Base-by-base conservation (phyloP, 2,888 invertebrate genomes). In the Syrphus vitripennis region DNA sequence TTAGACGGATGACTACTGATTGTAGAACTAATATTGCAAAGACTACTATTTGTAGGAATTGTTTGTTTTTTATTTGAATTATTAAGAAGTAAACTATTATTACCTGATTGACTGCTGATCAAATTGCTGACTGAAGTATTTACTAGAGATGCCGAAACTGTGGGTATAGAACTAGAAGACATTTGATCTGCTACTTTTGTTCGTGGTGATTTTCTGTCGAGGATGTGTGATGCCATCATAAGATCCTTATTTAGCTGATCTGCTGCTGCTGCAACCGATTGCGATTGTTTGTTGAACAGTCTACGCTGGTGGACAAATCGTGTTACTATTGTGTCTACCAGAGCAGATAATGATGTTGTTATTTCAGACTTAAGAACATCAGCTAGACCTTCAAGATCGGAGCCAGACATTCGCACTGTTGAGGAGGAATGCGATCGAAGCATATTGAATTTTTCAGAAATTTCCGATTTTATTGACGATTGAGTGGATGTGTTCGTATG, bases 331-430 rank as follows among this genome's bases (percentile, higher is more conserved):
- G 97, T 96, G 92, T 98, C 98, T 88, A 98, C 96, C 55, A 98
- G 94, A 88, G 95, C 96, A 19, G 96, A 95, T 55, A 98, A 93
- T 1, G 97, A 97, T 42, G 96, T 95, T 26, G 96, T 96, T 88
- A 98, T 96, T 93, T 98, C 98, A 69, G 95, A 95, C 93, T 98
- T 98, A 5, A 99, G 94, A 74, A 96, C 95, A 90, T 98, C 97
- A n/a, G 98, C 97, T 67, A 99, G 94, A 71, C 96, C 96, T 91
- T 98, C 97, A 7, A 98, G 93, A 90, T 98, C 98, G 4, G 96
- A 95, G 14, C 96, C 96, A 1, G 96, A 95, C 89, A 95, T 94
- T 50, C 95, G 94, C 71, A 94, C 95, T 83, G 95, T 91, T 7
- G 96, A 95, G 80, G 94, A 95, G 29, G 95, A 94, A 88, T 94